A percentile compares a stretch with the other conserved stretches of the same genome.
Conservation (phyloP, 2,888 invertebrate genomes). For the Eupithecia pulchellata region DNA sequence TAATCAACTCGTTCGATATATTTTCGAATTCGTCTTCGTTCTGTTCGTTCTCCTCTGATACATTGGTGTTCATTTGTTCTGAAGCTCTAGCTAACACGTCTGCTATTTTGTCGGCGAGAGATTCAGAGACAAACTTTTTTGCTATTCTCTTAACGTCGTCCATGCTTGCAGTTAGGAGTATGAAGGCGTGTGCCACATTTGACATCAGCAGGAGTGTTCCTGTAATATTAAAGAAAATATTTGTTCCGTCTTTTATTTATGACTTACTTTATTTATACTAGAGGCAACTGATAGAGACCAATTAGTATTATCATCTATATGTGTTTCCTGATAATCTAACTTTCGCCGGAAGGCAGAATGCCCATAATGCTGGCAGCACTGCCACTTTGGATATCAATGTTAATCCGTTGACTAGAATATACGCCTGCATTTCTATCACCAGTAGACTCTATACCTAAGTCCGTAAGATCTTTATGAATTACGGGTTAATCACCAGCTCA, state of each 20-base stretch:
- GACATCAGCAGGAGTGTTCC: slow-evolving; percentile 53
- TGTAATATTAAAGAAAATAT: slow-evolving; percentile 46
- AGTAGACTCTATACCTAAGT: too few species aligned
- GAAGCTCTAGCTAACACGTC: slow-evolving; percentile 52
- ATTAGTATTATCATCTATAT: too few species aligned
- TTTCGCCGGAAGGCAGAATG: neutral
- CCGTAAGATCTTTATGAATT: too few species aligned
- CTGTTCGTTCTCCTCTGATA: neutral
- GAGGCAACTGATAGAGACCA: too few species aligned
- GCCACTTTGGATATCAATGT: too few species aligned
- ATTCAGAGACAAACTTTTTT: slow-evolving; percentile 61
- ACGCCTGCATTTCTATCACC: too few species aligned
- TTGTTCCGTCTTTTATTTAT: neutral
- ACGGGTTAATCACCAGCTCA: too few species aligned
- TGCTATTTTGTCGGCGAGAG: slow-evolving; percentile 57
- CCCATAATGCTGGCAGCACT: too few species aligned
- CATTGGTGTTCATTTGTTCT: slow-evolving; percentile 18
- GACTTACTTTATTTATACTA: too few species aligned
- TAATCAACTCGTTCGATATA: neutral
- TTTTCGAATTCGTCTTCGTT: slow-evolving; percentile 4
- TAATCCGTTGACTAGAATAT: too few species aligned
- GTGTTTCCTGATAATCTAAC: too few species aligned
- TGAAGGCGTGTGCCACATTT: slow-evolving; percentile 50
- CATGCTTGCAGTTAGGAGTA: slow-evolving; percentile 65
- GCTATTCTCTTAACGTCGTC: slow-evolving; percentile 68